A percentile compares a stretch with the other conserved stretches of the same genome.
phyloP scores from a whole-genome alignment of 2,113 vertebrate genomes.

The Paramormyrops kingsleyae region DNA sequence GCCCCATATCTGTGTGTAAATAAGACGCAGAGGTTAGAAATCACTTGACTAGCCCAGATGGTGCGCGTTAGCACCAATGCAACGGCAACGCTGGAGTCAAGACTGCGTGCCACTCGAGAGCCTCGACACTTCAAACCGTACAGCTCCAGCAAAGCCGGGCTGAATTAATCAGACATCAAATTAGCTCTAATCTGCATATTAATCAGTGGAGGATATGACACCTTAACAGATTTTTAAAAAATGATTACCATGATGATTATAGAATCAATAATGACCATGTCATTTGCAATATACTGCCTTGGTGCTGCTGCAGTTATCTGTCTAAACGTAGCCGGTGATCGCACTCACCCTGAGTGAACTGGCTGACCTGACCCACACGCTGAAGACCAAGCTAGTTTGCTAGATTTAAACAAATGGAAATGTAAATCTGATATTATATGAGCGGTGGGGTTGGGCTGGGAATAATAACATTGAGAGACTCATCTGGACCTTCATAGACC shows the following conservation, averaged over 20 bases:
- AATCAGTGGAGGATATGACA: conserved; percentile 31
- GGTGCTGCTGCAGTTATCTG: background rate
- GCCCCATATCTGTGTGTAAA: background rate
- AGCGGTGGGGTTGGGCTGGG: background rate
- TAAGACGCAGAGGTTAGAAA: background rate
- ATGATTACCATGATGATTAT: conserved; percentile 32
- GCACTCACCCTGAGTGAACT: background rate
- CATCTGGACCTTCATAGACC: background rate
- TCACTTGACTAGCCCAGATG: background rate
- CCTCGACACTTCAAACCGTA: background rate
- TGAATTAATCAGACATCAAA: conserved; percentile 35
- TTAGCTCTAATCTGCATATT: conserved; percentile 35
- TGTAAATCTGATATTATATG: background rate
- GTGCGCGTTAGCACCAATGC: background rate
- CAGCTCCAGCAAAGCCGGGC: conserved; percentile 20
- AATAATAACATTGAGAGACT: background rate
- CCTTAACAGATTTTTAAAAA: conserved; percentile 22
- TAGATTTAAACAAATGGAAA: background rate
- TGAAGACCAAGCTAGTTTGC: background rate
- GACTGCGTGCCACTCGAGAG: background rate
- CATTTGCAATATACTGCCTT: conserved; percentile 1
- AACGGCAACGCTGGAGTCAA: background rate
- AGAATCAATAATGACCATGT: conserved; percentile 25
- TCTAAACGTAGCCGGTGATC: background rate
- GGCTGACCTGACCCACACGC: background rate